Base-by-base conservation (phyloP, 2,113 vertebrate species). In the Lepus timidus region DNA sequence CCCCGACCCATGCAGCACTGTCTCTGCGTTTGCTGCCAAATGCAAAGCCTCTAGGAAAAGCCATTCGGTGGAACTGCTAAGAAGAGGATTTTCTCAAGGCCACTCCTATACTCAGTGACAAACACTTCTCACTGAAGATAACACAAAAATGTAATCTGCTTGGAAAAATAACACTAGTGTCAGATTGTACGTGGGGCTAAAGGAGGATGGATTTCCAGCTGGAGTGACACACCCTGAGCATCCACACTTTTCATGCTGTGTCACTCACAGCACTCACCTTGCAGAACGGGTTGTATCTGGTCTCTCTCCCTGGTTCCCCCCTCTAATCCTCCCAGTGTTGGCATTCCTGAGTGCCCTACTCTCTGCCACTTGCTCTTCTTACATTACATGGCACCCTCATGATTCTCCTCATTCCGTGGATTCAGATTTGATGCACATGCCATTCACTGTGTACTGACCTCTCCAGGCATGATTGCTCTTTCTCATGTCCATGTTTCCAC, bases 21-120 rank as follows among this genome's bases (percentile, higher is more conserved):
- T 49, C 62, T 94, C 82, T 95, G 78, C 25, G 36, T 95, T 93
- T 97, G 82, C 91, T 92, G 92, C 94, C 86, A 90, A 93, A 94
- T 61, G 33, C 44, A 73, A 91, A 92, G 68, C 16, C 90, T 94
- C 90, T 39, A 86, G 71, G 75, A 85, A 93, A 93, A 95, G 74
- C 92, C 64, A 75, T 49, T 88, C 70, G 90, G 44, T 82, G 68
- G n/a, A 90, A 17, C 52, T 91, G 29, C 84, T 86, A 94, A 44
- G 44, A 94, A 88, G 93, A 92, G 23, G 79, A 70, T 78, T 68
- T 94, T 96, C 73, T 85, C 84, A 90, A 94, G 96, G 23, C 64
- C 76, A 82, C 62, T 64, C 29, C 85, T 79, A 71, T 10, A 29
- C 73, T 78, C 91, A 91, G 51, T 52, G 55, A 76, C 71, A 94